These are phyloP conservation scores for Falco rusticolus DNA, from an alignment of 2,797 vertebrate species.

Conservation along the genomic window DNA sequence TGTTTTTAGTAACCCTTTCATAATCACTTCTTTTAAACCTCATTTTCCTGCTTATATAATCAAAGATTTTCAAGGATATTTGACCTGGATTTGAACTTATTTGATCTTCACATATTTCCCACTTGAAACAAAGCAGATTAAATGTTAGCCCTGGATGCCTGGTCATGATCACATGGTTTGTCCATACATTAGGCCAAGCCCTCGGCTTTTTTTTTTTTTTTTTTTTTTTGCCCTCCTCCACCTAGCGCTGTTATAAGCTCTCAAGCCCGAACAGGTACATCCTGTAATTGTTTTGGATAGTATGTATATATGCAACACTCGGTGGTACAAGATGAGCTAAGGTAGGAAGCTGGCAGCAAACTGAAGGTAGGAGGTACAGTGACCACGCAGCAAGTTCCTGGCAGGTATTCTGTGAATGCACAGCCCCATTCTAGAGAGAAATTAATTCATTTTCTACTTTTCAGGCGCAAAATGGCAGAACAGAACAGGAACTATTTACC, in stretches of 20 bases:
- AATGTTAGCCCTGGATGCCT: slow-evolving; percentile 68
- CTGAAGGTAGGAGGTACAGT: not conserved
- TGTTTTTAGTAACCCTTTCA: slow-evolving; percentile 89
- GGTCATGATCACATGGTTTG: slow-evolving; percentile 62
- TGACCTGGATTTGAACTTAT: slow-evolving; percentile 83
- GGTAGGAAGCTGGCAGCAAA: not conserved
- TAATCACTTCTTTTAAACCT: slow-evolving; percentile 82
- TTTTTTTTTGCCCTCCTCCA: not conserved
- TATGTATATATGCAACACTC: not conserved
- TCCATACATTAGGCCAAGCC: slow-evolving; percentile 58
- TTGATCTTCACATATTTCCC: slow-evolving; percentile 73
- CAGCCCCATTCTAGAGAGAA: not conserved
- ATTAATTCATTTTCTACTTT: not conserved
- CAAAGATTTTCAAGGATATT: slow-evolving; percentile 78
- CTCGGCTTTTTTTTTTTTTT: not conserved
- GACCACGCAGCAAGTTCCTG: fast-evolving
- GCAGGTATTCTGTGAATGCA: not conserved
- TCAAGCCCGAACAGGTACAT: slow-evolving; percentile 36
- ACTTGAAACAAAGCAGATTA: slow-evolving; percentile 74
- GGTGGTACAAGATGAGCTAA: not conserved
- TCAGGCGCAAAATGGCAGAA: not conserved
- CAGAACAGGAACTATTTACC: not conserved
- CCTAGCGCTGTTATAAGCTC: not conserved
- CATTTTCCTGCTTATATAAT: slow-evolving; percentile 80
- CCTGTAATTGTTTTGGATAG: not conserved